phyloP scores from a whole-genome alignment of 2,113 vertebrate species.

The Psilopogon haemacephalus region DNA sequence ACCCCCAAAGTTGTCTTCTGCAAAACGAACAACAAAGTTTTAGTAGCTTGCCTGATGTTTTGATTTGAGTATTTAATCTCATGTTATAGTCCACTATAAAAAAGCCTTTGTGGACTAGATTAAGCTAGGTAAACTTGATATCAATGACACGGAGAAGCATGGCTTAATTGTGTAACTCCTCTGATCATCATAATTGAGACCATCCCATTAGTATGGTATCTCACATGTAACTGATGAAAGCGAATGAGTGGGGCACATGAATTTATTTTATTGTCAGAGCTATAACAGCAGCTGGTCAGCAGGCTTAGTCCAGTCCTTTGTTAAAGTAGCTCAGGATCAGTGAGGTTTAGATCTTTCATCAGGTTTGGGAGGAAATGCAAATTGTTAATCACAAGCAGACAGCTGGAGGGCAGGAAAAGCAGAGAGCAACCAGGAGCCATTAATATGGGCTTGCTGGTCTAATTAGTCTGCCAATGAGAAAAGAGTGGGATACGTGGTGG shows the following conservation, averaged over 20 bases:
- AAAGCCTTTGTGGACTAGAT: not conserved
- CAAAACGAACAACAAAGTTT: not conserved
- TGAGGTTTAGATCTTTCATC: not conserved
- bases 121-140: not conserved
- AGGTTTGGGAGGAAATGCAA: not conserved
- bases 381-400: slow-evolving; percentile 22
- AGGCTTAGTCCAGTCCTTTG: not conserved
- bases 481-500: not conserved
- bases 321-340: not conserved
- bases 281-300: slow-evolving; percentile 13
- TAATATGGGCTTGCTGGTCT: not conserved
- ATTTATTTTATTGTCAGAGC: slow-evolving; percentile 28
- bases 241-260: not conserved
- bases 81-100: not conserved
- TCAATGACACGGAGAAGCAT: not conserved
- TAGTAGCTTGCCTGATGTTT: not conserved
- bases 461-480: not conserved
- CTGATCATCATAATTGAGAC: slow-evolving; percentile 27
- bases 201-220: not conserved
- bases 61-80: not conserved
- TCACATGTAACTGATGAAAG: not conserved
- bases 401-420: slow-evolving; percentile 39
- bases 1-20: not conserved
- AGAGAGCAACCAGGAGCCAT: not conserved
- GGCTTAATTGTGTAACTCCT: not conserved